Base-by-base conservation (phyloP, 2,797 vertebrate species). In the Gymnocypris eckloni region DNA sequence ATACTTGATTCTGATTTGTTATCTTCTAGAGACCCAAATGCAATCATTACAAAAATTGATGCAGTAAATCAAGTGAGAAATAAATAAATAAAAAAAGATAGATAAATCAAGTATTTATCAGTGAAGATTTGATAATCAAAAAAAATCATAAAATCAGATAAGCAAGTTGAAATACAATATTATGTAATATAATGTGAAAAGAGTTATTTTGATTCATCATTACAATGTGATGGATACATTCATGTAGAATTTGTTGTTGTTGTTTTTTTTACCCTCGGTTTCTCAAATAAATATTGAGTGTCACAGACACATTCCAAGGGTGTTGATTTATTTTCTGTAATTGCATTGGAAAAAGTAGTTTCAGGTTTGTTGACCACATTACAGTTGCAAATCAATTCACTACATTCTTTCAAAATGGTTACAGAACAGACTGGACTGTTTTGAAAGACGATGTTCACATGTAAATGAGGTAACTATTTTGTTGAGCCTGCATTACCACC, bases 1-100 rank as follows among this genome's bases (percentile, higher is more conserved):
- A 70, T 18, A 39, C 48, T 25, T 81, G 43, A 69, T 81, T 81
- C 16, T 69, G 20, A 70, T 70, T 41, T 37, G 48, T 18, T 70
- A 18, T 33, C n/a, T 45, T 28, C 16, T 20, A 69, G 15, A 33
- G 71, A 37, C 4, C 4, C 48, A 28, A 73, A 71, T n/a, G 39
- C 13, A 13, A 50, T 50, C n/a, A 48, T 4, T 50, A 50, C 13
- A 48, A 25, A 41, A 70, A 41, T 18, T 4, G 9, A 48, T 73
- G 8, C n/a, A 48, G 20, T 50, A 50, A 50, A 73, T 45, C 22
- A 72, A n/a, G 10, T 22, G 4, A 25, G 22, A 45, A 48, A 73
- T 48, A 45, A 25, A 73, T 45, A 7, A 6, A 71, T 9, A 2
- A 12, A 25, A 71, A 16, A 9, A 8, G 20, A 50, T 5, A 50